These are phyloP conservation scores for Acrocephalus scirpaceus DNA, from an alignment of 2,797 vertebrate species.

Conservation along the genomic window DNA sequence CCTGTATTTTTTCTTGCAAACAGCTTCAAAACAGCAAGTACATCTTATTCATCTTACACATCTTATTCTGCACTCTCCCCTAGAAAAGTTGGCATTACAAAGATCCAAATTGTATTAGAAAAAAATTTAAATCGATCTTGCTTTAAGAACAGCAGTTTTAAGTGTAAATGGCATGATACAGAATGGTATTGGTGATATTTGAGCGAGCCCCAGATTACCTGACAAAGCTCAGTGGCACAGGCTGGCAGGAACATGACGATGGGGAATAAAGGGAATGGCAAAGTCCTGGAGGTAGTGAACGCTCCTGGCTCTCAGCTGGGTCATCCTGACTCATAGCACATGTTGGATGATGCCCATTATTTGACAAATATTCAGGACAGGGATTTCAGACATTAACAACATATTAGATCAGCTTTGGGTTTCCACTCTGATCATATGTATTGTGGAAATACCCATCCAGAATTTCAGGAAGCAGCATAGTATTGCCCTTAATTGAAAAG, in stretches of 20 bases:
- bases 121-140: background rate
- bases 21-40: background rate
- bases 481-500: background rate
- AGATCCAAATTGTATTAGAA: background rate
- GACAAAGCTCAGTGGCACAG: background rate
- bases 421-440: background rate
- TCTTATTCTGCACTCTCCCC: background rate
- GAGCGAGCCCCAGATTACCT: background rate
- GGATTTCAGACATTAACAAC: background rate
- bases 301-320: background rate
- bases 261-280: background rate
- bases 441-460: background rate
- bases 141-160: background rate
- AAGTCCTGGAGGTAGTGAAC: background rate
- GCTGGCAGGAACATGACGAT: background rate
- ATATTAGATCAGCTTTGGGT: background rate
- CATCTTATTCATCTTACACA: background rate
- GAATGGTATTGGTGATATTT: too few species aligned
- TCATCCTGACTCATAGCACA: accelerated
- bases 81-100: background rate
- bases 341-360: background rate
- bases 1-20: background rate
- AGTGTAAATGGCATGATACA: background rate
- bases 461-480: background rate
- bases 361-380: background rate